Conservation (phyloP, 2,113 vertebrate species). For the Gobiocypris rarus region DNA sequence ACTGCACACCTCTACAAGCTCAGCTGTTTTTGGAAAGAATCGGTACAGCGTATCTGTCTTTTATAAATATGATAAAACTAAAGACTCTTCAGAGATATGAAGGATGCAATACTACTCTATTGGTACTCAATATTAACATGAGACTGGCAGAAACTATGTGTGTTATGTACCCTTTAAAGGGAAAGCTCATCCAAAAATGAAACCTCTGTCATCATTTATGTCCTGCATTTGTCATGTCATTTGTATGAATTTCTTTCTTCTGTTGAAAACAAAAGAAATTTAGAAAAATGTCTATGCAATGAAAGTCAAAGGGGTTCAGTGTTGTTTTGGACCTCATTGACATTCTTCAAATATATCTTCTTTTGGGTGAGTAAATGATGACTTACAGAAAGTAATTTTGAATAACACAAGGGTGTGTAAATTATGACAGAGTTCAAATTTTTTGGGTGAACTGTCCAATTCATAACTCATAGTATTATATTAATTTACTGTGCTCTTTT, state of each 20-base stretch:
- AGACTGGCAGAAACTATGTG: no score
- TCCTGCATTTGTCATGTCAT: no score
- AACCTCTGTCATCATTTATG: background rate
- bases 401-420: background rate
- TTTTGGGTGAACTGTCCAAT: background rate
- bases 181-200: no score
- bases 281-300: background rate
- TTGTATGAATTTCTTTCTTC: background rate
- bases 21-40: no score
- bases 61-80: no score
- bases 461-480: background rate
- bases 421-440: background rate
- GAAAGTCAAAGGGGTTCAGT: background rate
- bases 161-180: background rate
- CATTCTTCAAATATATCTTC: background rate
- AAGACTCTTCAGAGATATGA: no score
- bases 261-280: background rate
- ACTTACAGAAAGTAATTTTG: background rate
- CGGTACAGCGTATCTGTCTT: no score
- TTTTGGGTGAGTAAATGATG: background rate
- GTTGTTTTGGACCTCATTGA: background rate
- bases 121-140: no score
- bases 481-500: background rate
- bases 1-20: no score
- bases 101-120: no score